phyloP scores from a whole-genome alignment of 1,140 invertebrate genomes.

The Meteorus sp. region DNA sequence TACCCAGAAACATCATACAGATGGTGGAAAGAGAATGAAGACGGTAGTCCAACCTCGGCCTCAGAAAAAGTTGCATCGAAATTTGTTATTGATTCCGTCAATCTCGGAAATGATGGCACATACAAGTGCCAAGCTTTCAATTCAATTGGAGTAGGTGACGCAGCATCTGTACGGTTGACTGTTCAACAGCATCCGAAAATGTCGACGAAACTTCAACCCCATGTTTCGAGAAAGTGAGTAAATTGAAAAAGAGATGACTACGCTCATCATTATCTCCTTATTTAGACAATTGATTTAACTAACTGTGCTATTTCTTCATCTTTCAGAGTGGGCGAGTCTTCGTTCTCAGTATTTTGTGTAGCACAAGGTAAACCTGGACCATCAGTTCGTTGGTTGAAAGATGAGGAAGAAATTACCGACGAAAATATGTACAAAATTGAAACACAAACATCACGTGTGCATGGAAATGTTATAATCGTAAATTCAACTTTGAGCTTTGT shows the following conservation, averaged over 20 bases:
- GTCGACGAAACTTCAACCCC: constrained; percentile 78
- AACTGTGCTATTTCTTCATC: constrained; percentile 26
- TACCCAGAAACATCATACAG: constrained; percentile 86
- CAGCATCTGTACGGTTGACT: constrained; percentile 78
- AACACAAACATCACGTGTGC: constrained; percentile 73
- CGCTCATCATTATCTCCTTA: background rate
- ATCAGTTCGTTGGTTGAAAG: constrained; percentile 82
- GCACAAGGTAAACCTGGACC: constrained; percentile 87
- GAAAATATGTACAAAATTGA: constrained; percentile 78
- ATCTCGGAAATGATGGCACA: constrained; percentile 81
- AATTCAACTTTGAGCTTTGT: constrained; percentile 80
- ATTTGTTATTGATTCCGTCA: constrained; percentile 82
- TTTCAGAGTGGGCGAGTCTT: constrained; percentile 73
- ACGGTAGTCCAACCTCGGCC: constrained; percentile 62
- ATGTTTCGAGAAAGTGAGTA: constrained; percentile 69
- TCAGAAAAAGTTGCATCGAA: constrained; percentile 75
- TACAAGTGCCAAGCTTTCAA: constrained; percentile 90
- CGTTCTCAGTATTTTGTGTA: constrained; percentile 79
- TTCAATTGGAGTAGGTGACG: constrained; percentile 81
- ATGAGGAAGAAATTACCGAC: constrained; percentile 75
- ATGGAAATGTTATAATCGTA: constrained; percentile 77
- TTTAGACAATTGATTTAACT: background rate
- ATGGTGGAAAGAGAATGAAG: constrained; percentile 82
- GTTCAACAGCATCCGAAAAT: constrained; percentile 87
- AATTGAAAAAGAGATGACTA: background rate